Base-by-base conservation (phyloP, 2,113 vertebrate genomes). In the Heterochromis multidens region DNA sequence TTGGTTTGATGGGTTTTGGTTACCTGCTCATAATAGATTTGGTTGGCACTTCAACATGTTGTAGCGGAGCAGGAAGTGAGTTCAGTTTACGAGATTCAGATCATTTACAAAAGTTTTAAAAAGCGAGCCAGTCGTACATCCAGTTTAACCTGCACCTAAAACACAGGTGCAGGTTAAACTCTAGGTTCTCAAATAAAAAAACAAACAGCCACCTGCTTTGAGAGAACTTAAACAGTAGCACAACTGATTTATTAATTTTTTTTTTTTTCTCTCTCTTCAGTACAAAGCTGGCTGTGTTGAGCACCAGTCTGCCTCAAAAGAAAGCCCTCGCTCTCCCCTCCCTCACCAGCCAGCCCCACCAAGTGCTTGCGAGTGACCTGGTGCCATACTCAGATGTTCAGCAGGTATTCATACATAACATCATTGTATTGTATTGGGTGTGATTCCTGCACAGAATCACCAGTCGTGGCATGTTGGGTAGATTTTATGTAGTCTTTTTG, bases 301-400 rank as follows among this genome's bases (percentile, higher is more conserved):
- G 97, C 90, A 97, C 88, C 93, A 97, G 91, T 84, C 94, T 98
- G 78, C 97, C 96, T 16, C 97, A 97, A 95, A 99, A 98, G 96
- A 98, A 98, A 93, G 94, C 97, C 1, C 96, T 96, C 0, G 91
- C 96, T 46, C 96, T 99, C 58, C 97, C 98, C 0, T 97, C 97
- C 10, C 96, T 99, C 79, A 99, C 98, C 79, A 97, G 95, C 91
- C 98, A 99, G 87, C 98, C 97, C 0, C 98, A 99, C 93, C 98
- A 99, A 95, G 98, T 99, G 91, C 97, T 99, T 4, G 97, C 98
- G 10, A 98, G 97, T 1, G 97, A 99, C 77, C 97, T 97, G 10
- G 96, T 98, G 90, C 97, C 98, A 86, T 97, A 97, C 13, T 94
- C 98, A 11, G 98, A 99, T 88, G 93, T 99, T 89, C 97, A 98